Conservation (phyloP, 2,797 vertebrate species). For the Urophycis tenuis region DNA sequence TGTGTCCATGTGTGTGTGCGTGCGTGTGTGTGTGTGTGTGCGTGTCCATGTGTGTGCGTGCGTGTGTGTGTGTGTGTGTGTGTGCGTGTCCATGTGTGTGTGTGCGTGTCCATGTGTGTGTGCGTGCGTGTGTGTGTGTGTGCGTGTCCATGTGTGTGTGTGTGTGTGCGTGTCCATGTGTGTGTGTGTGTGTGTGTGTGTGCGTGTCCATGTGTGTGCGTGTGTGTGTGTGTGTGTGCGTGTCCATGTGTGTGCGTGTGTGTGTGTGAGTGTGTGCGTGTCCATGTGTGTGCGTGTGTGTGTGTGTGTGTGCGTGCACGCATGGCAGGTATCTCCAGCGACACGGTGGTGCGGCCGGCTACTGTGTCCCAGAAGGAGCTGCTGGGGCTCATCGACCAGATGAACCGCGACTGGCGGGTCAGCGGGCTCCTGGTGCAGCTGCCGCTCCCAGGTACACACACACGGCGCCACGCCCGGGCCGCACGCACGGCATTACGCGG, state of each 20-base stretch:
- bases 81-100: background rate
- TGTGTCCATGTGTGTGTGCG: background rate
- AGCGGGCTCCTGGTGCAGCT: conserved; percentile 88
- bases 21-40: background rate
- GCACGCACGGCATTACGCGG: background rate
- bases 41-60: background rate
- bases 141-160: background rate
- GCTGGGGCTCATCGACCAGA: conserved; percentile 76
- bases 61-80: conserved; percentile 3
- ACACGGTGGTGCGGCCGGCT: conserved; percentile 78
- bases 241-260: background rate
- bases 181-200: background rate
- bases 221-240: background rate
- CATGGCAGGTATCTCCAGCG: conserved; percentile 82
- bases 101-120: background rate
- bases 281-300: conserved; percentile 8
- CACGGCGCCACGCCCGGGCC: background rate
- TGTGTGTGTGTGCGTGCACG: background rate
- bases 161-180: background rate
- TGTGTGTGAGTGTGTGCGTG: background rate
- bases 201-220: background rate
- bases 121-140: background rate
- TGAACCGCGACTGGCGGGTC: conserved; percentile 83
- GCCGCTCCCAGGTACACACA: conserved; percentile 82
- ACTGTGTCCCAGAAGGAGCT: conserved; percentile 85